Evolutionary conservation across 2,113 vertebrate species (phyloP).

Genomic region (Urocynchramus pylzowi): DNA sequence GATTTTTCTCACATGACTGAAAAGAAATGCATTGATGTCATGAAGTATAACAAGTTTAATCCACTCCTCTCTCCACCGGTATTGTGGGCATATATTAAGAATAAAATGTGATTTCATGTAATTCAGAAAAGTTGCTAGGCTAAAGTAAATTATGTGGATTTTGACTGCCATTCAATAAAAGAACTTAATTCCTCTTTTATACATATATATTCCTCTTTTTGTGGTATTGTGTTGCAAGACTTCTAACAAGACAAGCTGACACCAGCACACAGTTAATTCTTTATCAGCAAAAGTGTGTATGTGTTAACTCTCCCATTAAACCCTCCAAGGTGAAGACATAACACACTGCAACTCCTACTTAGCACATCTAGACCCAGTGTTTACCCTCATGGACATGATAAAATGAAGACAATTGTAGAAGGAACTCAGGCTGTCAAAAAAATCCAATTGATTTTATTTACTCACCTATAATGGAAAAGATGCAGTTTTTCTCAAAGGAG

Average conservation of each 20-base stretch:
- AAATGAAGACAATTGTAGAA: background rate
- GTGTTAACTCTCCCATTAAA: background rate
- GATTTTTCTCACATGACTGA: background rate
- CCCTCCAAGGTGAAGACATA: background rate
- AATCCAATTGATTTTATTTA: background rate
- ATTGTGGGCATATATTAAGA: background rate
- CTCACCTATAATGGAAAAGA: background rate
- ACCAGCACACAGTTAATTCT: background rate
- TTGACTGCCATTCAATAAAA: background rate
- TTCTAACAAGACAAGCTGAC: background rate
- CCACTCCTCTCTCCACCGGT: background rate
- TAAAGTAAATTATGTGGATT: background rate
- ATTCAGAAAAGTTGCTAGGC: background rate
- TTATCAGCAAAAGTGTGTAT: background rate
- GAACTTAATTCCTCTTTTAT: background rate
- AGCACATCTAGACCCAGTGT: background rate
- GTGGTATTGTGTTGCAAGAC: background rate
- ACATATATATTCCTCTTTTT: background rate
- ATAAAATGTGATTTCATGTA: background rate
- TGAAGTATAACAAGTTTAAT: background rate
- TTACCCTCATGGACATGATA: background rate
- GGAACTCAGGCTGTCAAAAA: background rate
- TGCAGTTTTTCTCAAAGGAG: background rate
- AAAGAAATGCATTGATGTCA: background rate
- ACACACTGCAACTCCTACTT: background rate